Evolutionary conservation across 2,888 invertebrate species (phyloP), one percentile per base, ranked within the genome.

Genomic region (Temnothorax ravouxi): DNA sequence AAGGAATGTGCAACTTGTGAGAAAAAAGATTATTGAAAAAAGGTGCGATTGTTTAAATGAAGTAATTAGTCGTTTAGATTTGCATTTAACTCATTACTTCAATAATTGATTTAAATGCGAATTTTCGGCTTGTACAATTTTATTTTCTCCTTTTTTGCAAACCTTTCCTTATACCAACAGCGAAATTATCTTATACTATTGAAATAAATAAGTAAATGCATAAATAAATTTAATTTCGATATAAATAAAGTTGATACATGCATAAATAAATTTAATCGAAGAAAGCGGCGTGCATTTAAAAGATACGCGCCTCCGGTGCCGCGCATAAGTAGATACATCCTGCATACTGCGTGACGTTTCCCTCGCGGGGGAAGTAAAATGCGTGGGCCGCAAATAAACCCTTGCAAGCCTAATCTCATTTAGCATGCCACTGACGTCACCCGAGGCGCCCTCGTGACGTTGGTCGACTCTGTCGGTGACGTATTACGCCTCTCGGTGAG

Each of bases 351-450:
- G 38, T 67, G 83, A 29, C 47, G 61, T 88, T 83, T 38, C 38
- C 41, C 83, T 25, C 38, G 61, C 62, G 69, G 54, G 81, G 64
- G 61, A 52, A 71, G 77, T 83, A 86, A 88, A 85, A 83, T 76
- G 85, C 90, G 86, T 85, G 71, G 91, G 91, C 61, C 38, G 83
- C 84, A 84, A 86, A 87, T 87, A 91, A 85, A 88, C 80, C 80
- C 84, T 77, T 69, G 81, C 77, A 66, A 89, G 86, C 86, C 91
- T 91, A 90, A 91, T 91, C 88, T 90, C 84, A 87, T 91, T 88
- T 80, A 79, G 83, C 88, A 87, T 87, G 84, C 86, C 76, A 84
- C 88, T 89, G 90, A 91, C 92, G 91, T 91, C 91, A 92, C 85
- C 59, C 62, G 74, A 50, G 77, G 77, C 84, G 90, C 79, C 84